These are phyloP conservation scores for Arctia plantaginis DNA, from an alignment of 2,888 invertebrate genomes.

Conservation along the genomic window DNA sequence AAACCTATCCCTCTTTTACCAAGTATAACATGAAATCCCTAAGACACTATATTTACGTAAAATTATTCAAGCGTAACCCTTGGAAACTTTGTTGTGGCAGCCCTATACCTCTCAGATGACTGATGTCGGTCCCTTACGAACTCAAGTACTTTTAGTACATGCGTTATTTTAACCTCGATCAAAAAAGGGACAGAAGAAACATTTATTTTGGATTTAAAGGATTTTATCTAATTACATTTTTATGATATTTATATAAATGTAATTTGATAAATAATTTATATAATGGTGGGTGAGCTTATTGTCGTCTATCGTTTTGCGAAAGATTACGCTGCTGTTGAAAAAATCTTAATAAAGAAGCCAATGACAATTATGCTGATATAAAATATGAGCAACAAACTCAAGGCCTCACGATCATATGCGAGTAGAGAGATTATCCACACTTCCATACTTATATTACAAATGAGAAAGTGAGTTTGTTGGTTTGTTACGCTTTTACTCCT, in stretches of 20 bases:
- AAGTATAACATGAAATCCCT: conserved; percentile 16
- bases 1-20: conserved; percentile 27
- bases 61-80: conserved; percentile 19
- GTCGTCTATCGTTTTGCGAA: background rate
- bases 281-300: background rate
- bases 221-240: conserved; percentile 9
- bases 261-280: conserved; percentile 16
- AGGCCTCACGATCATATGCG: too few relatives aligned
- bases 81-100: conserved; percentile 24
- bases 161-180: conserved; percentile 47
- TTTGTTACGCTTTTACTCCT: too few relatives aligned
- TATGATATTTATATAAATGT: background rate
- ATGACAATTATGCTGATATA: too few relatives aligned
- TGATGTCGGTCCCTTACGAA: conserved; percentile 39
- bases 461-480: too few relatives aligned
- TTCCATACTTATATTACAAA: too few relatives aligned
- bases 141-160: conserved; percentile 44
- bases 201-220: conserved; percentile 14
- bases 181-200: conserved; percentile 21
- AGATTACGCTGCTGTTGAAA: too few relatives aligned
- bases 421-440: too few relatives aligned
- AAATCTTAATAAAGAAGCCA: too few relatives aligned
- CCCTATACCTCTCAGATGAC: conserved; percentile 38
- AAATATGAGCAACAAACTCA: too few relatives aligned
- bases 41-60: conserved; percentile 10